Conservation (phyloP, 2,797 vertebrate species). For the Helicolenus hilgendorfi region DNA sequence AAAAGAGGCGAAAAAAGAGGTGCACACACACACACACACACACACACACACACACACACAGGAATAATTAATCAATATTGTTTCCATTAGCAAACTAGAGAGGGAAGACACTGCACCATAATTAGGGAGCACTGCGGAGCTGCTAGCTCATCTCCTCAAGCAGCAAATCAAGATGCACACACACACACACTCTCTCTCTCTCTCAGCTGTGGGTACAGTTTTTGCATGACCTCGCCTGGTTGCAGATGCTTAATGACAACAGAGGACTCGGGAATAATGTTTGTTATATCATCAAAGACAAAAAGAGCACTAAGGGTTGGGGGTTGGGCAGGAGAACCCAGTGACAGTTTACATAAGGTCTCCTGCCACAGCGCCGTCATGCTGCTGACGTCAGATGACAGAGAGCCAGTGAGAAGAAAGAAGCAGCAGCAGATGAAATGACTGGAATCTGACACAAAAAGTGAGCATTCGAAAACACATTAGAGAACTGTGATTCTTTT, state of each 20-base stretch:
- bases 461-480: not conserved
- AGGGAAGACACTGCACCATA: constrained; percentile 74
- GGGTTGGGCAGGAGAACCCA: constrained; percentile 40
- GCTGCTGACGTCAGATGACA: constrained; percentile 55
- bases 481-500: not conserved
- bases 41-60: constrained; percentile 15
- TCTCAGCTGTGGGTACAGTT: constrained; percentile 11
- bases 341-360: constrained; percentile 73
- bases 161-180: constrained; percentile 62
- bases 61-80: constrained; percentile 81
- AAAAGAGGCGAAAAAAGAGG: constrained; percentile 39
- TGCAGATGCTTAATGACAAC: constrained; percentile 51
- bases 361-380: constrained; percentile 58
- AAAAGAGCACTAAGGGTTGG: constrained; percentile 18
- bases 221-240: constrained; percentile 36
- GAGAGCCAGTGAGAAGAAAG: constrained; percentile 4
- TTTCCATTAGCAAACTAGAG: constrained; percentile 77
- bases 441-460: not conserved
- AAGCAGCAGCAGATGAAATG: not conserved
- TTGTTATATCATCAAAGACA: constrained; percentile 70
- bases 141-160: constrained; percentile 65
- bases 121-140: constrained; percentile 72
- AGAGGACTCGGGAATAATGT: constrained; percentile 50
- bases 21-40: constrained; percentile 11
- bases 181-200: constrained; percentile 2